Evolutionary conservation across 2,888 invertebrate genomes (phyloP).

Genomic region (Chrysomela aeneicollis): DNA sequence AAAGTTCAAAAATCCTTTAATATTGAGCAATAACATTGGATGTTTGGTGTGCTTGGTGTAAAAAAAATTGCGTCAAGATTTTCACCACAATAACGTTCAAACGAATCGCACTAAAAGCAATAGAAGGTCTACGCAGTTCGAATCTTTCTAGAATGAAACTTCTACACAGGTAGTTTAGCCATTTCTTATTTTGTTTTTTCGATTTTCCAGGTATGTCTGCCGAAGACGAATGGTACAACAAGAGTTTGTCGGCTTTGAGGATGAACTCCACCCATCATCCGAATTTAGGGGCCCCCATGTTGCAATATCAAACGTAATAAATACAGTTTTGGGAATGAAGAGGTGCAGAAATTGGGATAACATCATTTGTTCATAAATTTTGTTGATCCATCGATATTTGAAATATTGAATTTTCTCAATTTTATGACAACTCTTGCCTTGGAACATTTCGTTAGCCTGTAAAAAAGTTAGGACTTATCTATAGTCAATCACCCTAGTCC

Average conservation of each 20-base stretch:
- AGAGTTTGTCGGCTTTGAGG: constrained; percentile 93
- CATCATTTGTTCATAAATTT: no score
- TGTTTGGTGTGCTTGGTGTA: no score
- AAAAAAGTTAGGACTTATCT: neutral
- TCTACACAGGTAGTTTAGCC: no score
- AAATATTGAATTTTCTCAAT: neutral
- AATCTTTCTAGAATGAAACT: no score
- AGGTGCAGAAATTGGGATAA: neutral
- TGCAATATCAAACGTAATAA: constrained; percentile 96
- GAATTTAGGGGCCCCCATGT: constrained; percentile 94
- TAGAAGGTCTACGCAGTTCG: no score
- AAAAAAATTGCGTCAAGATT: no score
- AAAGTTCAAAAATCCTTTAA: no score
- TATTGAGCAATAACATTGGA: no score
- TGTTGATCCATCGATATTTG: no score
- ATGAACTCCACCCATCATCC: constrained; percentile 97
- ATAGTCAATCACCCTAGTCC: constrained; percentile 1
- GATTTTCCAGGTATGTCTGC: constrained; percentile 81
- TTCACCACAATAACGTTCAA: no score
- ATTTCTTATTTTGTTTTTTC: neutral
- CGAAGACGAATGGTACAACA: constrained; percentile 98
- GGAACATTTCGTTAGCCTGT: neutral
- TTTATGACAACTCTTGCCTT: no score
- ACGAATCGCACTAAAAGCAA: no score
- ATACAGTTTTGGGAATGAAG: constrained; percentile 18